phyloP scores from a whole-genome alignment of 2,113 vertebrate species.

The Taurulus bubalis region DNA sequence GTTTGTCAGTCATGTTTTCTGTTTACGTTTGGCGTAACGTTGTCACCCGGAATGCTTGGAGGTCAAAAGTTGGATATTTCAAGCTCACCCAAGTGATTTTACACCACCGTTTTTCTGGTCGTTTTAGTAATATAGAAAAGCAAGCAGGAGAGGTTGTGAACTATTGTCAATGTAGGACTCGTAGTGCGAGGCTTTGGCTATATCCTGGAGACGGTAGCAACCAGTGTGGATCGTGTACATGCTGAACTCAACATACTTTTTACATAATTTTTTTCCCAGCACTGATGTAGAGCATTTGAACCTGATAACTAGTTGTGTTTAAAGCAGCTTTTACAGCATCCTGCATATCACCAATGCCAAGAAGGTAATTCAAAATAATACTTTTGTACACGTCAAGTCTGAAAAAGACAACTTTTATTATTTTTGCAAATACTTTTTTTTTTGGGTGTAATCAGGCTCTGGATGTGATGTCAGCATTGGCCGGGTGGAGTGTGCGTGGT shows the following conservation, averaged over 20 bases:
- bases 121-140: background rate
- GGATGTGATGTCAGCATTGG: constrained; percentile 17
- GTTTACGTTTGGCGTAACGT: background rate
- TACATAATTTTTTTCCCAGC: background rate
- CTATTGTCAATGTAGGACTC: background rate
- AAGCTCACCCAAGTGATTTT: background rate
- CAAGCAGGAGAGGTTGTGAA: background rate
- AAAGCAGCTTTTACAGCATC: background rate
- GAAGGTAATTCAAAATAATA: background rate
- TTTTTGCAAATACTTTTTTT: background rate
- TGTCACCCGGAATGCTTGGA: no score
- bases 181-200: background rate
- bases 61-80: no score
- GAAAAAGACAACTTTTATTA: background rate
- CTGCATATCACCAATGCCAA: background rate
- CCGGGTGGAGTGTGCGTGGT: background rate
- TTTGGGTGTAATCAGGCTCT: constrained; percentile 2
- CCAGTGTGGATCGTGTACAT: background rate
- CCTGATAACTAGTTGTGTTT: background rate
- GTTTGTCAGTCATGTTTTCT: background rate
- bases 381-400: background rate
- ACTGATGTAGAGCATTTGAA: background rate
- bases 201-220: background rate
- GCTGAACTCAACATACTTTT: background rate
- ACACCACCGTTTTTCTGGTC: background rate